Base-by-base conservation (phyloP, 2,797 vertebrate genomes). In the Muscicapa comitata region DNA sequence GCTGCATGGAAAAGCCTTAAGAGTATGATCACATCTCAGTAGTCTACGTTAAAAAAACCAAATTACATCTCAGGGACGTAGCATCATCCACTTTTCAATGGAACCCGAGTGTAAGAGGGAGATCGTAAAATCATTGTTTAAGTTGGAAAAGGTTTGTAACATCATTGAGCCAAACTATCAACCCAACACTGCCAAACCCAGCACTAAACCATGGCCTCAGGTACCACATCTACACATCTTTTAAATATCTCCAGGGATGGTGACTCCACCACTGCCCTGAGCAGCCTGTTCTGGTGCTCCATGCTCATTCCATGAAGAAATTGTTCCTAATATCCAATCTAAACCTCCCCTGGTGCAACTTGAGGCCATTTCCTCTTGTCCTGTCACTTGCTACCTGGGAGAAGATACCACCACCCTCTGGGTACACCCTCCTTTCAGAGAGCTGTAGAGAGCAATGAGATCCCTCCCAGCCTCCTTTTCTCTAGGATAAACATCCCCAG, bases 111-210 rank as follows among this genome's bases (percentile, higher is more conserved):
- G 42, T 59, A 76, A 80, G 40, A 54, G 17, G 47, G 43, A 63
- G 53, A 37, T 37, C 3, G 1, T 17, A 47, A 29, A 77, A 59
- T 53, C 31, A 11, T 47, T 0, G 1, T 53, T 84, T 31, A 28
- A 42, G 21, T 24, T 59, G 66, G 33, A 53, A 54, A 66, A 54
- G 9, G 6, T 11, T 21, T 66, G 19, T 28, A 42, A 37, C 5
- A 3, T 40, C 28, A 40, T 20, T 29, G 31, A 84, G 33, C 40
- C 5, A 7, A 59, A 25, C 47, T 23, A 54, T 54, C 53, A 25
- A n/a, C 29, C 40, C 33, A 59, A 11, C 45, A 43, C n/a, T 63
- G 74, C 59, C 48, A 63, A 77, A 20, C 57, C 25, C 25, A 35
- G 25, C 26, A 28, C 58, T 48, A 54, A 70, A 53, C 11, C 17